Percentiles rank a stretch among this genome's conserved stretches.
phyloP scores from a whole-genome alignment of 2,797 vertebrate species.

The Ctenochaetus hawaiiensis region DNA sequence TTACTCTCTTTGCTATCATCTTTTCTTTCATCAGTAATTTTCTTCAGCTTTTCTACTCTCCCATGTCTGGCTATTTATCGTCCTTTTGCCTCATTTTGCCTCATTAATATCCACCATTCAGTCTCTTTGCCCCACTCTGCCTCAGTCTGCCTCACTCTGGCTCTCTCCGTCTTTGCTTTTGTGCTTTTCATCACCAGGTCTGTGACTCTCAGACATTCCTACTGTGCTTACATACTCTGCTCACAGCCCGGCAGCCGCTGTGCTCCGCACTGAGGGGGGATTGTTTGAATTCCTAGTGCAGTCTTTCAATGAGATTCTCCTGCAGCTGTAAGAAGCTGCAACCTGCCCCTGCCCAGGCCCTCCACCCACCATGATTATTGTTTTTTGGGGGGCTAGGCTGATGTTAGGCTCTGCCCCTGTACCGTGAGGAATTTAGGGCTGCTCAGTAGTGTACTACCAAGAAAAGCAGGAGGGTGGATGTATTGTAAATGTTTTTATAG shows the following conservation, averaged over 20 bases:
- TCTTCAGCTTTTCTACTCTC: neutral
- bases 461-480: neutral
- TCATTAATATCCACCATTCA: neutral
- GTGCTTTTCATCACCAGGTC: slow-evolving; percentile 21
- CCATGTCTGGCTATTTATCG: neutral
- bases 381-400: slow-evolving; percentile 58
- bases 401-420: slow-evolving; percentile 29
- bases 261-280: slow-evolving; percentile 66
- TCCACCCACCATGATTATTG: slow-evolving; percentile 71
- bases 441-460: slow-evolving; percentile 5
- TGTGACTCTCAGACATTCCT: slow-evolving; percentile 46
- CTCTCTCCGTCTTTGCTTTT: slow-evolving; percentile 7
- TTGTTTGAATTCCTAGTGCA: slow-evolving; percentile 79
- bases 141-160: neutral
- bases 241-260: slow-evolving; percentile 39
- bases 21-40: neutral
- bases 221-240: slow-evolving; percentile 42
- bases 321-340: slow-evolving; percentile 59
- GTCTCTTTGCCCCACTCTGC: neutral
- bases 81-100: slow-evolving; percentile 4
- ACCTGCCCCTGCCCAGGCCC: slow-evolving; percentile 31
- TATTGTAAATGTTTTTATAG: neutral
- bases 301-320: slow-evolving; percentile 68
- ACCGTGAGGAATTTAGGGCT: slow-evolving; percentile 42
- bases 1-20: neutral